These are phyloP conservation scores for Ostrea edulis DNA, from an alignment of 1,140 invertebrate species.

Conservation along the genomic window DNA sequence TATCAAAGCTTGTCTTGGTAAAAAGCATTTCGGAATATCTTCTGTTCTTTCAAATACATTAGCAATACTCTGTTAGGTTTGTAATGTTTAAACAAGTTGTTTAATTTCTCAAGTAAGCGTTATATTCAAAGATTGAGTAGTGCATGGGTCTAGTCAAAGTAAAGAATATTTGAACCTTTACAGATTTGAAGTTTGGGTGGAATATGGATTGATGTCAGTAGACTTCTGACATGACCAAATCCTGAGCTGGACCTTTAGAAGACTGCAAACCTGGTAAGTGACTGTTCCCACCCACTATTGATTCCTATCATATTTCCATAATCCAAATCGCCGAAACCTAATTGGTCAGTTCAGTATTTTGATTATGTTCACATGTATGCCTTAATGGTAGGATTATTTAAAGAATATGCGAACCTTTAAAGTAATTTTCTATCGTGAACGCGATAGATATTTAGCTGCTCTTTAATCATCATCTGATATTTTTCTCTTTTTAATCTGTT, in stretches of 20 bases:
- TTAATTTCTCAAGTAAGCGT: conserved; percentile 21
- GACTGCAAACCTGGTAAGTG: background rate
- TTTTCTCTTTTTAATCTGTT: too few species aligned
- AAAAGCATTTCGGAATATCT: background rate
- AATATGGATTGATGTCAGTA: background rate
- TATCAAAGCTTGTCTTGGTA: background rate
- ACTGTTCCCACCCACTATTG: background rate
- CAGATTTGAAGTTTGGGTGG: background rate
- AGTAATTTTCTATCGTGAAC: too few species aligned
- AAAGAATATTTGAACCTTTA: conserved; percentile 25
- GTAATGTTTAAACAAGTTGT: conserved; percentile 39
- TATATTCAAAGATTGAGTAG: conserved; percentile 35
- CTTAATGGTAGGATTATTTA: too few species aligned
- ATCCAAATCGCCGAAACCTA: too few species aligned
- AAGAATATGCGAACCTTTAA: too few species aligned
- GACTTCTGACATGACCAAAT: background rate
- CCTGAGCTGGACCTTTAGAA: background rate
- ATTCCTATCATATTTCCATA: too few species aligned
- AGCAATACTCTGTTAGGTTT: background rate
- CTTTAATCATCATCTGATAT: too few species aligned
- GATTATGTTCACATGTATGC: too few species aligned
- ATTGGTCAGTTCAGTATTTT: too few species aligned
- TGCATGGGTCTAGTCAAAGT: background rate
- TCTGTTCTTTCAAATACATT: conserved; percentile 16
- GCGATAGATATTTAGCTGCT: too few species aligned